Conservation (phyloP, 1,140 invertebrate genomes). For the Calephelis virginiensis region DNA sequence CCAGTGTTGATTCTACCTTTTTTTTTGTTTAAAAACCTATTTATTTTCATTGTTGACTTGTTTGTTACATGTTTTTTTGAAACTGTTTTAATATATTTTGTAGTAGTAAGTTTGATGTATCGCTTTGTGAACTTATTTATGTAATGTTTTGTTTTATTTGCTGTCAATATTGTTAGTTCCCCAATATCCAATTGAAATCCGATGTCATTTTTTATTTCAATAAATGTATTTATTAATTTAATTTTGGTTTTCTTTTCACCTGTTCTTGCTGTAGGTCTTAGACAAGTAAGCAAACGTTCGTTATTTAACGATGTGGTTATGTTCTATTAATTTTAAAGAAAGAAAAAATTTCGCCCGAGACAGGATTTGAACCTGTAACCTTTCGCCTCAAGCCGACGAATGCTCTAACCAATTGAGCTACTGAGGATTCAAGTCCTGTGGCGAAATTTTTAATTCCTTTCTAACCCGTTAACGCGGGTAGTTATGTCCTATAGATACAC, state of each 20-base stretch:
- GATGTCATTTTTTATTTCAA: constrained; percentile 78
- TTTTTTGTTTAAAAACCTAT: constrained; percentile 62
- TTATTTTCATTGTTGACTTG: constrained; percentile 69
- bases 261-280: background rate
- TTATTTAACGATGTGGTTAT: too few relatives aligned
- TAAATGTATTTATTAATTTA: constrained; percentile 67
- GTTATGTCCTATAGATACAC: too few relatives aligned
- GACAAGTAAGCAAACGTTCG: too few relatives aligned
- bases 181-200: constrained; percentile 58
- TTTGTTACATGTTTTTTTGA: constrained; percentile 67
- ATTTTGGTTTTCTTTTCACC: constrained; percentile 47
- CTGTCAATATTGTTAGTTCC: constrained; percentile 76
- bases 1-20: constrained; percentile 72
- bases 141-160: constrained; percentile 59
- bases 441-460: too few relatives aligned
- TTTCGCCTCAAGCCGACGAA: too few relatives aligned
- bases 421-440: too few relatives aligned
- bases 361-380: too few relatives aligned
- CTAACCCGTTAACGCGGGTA: too few relatives aligned
- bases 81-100: constrained; percentile 75
- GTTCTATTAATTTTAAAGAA: too few relatives aligned
- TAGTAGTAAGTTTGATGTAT: constrained; percentile 46
- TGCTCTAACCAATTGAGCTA: too few relatives aligned
- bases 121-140: constrained; percentile 36
- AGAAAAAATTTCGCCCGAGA: too few relatives aligned